Evolutionary conservation across 2,888 invertebrate species (phyloP), one percentile per base, ranked within the genome.

Genomic region (Eristalis pertinax): DNA sequence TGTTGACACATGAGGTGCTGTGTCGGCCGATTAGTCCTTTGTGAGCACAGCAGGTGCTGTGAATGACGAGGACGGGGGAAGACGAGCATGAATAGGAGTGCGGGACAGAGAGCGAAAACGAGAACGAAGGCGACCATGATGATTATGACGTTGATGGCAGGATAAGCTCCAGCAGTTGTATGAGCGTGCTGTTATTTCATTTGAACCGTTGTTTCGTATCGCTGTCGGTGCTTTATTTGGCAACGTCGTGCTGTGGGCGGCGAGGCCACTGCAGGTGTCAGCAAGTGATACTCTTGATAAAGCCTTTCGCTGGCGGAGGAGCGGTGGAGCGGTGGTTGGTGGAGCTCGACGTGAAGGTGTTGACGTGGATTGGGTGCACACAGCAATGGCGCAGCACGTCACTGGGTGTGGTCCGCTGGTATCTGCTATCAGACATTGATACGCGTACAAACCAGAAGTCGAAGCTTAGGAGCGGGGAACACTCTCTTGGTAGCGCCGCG

Each of bases 1-100:
- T 87, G 87, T 87, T 87, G 87, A 87, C 87, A 87, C 84, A 84
- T 87, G 84, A 79, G 79, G 84, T 77, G 79, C 70, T 87, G 82
- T 83, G 83, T 58, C 70, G 79, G 87, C 68, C 84, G 87, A 87
- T 87, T 87, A 87, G 87, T 86, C 74, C 86, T 78, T 83, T 86
- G 83, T 80, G 76, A 64, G 80, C 70, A 75, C 84, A 73, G 24
- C 75, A 76, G 83, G 79, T 79, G 78, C 32, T 38, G 43, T 22
- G 56, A 63, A 73, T 73, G 73, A 64, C 24, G 43, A 7, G 63
- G 63, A 10, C 32, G 2, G 11, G 2, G 11, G 43, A 79, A 69
- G 84, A 83, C 63, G 4, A 32, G 32, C 8, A 32, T 32, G 32
- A 32, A 32, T 32, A 10, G 32, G 32, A 10, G 32, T 10, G 8